Evolutionary conservation across 2,113 vertebrate genomes (phyloP).

Genomic region (Anas platyrhynchos): DNA sequence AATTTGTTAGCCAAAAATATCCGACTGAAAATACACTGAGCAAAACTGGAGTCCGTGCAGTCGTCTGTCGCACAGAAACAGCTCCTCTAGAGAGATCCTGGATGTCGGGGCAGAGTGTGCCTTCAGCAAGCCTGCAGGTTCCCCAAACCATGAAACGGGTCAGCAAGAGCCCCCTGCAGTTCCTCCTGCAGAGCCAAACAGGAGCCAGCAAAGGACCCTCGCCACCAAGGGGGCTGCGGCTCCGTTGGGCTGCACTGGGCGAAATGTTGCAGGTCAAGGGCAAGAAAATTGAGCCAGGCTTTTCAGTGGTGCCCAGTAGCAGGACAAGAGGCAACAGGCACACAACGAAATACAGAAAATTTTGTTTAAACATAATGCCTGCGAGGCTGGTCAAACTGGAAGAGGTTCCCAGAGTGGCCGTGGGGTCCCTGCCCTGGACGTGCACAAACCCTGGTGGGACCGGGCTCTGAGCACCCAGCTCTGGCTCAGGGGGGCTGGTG

Average conservation of each 20-base stretch:
- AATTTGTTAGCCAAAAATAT: not conserved
- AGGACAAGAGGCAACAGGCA: accelerated
- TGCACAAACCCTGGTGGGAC: not conserved
- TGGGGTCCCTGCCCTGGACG: not conserved
- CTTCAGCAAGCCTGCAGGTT: not conserved
- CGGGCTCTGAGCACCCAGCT: not conserved
- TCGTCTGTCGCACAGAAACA: no score
- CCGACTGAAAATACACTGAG: accelerated
- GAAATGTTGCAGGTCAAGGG: accelerated
- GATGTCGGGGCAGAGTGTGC: not conserved
- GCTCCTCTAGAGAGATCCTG: not conserved
- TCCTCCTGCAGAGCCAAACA: not conserved
- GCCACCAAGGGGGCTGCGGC: accelerated
- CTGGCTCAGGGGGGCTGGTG: not conserved
- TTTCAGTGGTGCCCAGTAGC: not conserved
- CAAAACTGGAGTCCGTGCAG: accelerated
- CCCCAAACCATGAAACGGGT: not conserved
- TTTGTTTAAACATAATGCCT: not conserved
- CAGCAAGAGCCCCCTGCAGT: not conserved
- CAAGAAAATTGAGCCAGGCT: not conserved
- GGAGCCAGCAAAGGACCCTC: accelerated
- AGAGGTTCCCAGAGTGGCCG: not conserved
- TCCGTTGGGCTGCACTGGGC: not conserved
- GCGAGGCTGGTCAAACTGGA: not conserved
- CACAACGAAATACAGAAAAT: accelerated